Base-by-base conservation (phyloP, 2,797 vertebrate genomes). In the Bryconaethiops microstoma region DNA sequence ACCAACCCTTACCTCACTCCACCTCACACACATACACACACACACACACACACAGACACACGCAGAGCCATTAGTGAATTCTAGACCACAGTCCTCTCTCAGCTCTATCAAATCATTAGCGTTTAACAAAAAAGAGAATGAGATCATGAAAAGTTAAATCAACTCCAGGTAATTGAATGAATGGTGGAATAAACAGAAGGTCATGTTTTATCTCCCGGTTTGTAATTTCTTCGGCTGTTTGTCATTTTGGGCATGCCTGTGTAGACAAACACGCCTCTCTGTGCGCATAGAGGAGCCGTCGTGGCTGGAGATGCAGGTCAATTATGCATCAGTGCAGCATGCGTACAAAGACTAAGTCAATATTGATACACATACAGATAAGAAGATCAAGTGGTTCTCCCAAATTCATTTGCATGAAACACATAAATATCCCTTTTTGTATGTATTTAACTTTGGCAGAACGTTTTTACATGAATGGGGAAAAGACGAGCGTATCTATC, bases 151-250 rank as follows among this genome's bases (percentile, higher is more conserved):
- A 88, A 88, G 91, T 91, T 92, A 91, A 93, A 91, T 88, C 92
- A 94, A 92, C 83, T 87, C 84, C 74, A 86, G 86, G 77, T 94
- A 93, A 94, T 94, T 92, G 89, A 92, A 93, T 90, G 84, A 88
- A 86, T 89, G 82, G 19, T 76, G 88, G 88, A 89, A 92, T 91
- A 94, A 93, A 93, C 91, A 92, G 82, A 90, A 82, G 84, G 69
- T 83, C 83, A 85, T 84, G 86, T 89, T 90, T 86, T 78, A 77
- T 90, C 87, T 84, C 85, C 87, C 77, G 86, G 84, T 86, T 70
- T 80, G 83, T 90, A 91, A 90, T 91, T 90, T 88, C 86, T 87
- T 91, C 89, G 84, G 84, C 82, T 88, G 77, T 86, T 92, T 87
- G 84, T 85, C 83, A 87, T 78, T 83, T 80, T 72, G 23, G 64